These are phyloP conservation scores for Drosophila greeni DNA, from an alignment of 2,888 invertebrate genomes.

Conservation along the genomic window DNA sequence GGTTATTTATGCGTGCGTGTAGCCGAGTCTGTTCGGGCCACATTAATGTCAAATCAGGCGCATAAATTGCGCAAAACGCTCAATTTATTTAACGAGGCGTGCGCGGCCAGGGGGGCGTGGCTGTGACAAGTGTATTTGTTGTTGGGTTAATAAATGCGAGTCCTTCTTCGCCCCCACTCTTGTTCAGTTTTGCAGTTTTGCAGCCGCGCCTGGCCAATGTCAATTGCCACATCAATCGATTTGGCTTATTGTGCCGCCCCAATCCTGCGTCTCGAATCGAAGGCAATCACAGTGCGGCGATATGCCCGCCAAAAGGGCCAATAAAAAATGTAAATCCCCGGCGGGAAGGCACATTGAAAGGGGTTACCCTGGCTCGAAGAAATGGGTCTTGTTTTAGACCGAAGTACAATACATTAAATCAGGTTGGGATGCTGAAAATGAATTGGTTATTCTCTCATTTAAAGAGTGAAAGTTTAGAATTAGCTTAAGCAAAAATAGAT, in stretches of 20 bases:
- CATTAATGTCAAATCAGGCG: conserved; percentile 78
- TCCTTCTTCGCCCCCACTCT: conserved; percentile 40
- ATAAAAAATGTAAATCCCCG: conserved; percentile 68
- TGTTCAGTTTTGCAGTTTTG: conserved; percentile 40
- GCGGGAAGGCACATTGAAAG: neutral
- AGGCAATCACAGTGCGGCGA: conserved; percentile 57
- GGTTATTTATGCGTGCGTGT: conserved; percentile 53
- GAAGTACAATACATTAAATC: neutral
- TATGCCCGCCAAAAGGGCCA: conserved; percentile 39
- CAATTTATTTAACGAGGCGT: conserved; percentile 74
- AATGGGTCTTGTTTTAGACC: neutral
- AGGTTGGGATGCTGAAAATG: neutral
- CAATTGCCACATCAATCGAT: conserved; percentile 70
- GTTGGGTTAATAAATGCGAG: conserved; percentile 62
- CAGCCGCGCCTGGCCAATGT: conserved; percentile 23
- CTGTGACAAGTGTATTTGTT: conserved; percentile 64
- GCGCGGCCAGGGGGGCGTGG: conserved; percentile 31
- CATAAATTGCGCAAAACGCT: conserved; percentile 75
- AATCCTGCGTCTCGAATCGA: conserved; percentile 21
- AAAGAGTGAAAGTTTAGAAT: no score
- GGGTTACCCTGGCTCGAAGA: neutral
- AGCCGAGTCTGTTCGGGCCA: conserved; percentile 65
- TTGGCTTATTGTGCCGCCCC: conserved; percentile 37
- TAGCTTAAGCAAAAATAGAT: no score
- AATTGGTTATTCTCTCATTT: neutral